Evolutionary conservation across 2,888 invertebrate genomes (phyloP), one percentile per base, ranked within the genome.

Genomic region (Tribolium freemani): DNA sequence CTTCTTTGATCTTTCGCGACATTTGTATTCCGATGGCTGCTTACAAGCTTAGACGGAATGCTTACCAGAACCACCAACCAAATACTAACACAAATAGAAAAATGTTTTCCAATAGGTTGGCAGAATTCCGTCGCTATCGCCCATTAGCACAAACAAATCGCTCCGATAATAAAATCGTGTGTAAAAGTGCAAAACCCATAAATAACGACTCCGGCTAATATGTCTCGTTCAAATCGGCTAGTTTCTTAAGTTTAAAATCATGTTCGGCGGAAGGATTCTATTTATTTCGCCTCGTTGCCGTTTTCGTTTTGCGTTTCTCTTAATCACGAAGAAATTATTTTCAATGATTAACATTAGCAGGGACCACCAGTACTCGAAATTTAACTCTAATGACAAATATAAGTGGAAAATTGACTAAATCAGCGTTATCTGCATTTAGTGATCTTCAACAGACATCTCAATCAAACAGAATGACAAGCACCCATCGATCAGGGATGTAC

Each of bases 401-500:
- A 78, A 81, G 79, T 79, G 79, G 79, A 74, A 81, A 83, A 83
- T 82, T 82, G 77, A 79, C 77, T 77, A 79, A 81, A 80, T 81
- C 79, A 78, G 67, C 77, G 79, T 80, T 83, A 81, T 83, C 81
- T 80, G 76, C 77, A 77, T 79, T 74, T 81, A 76, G 75, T 77
- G 81, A 83, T 83, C 83, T 81, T 77, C 56, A 78, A 78, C 77
- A 79, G 79, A 79, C 77, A 78, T 80, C 80, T 83, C 83, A 83
- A 83, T 83, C 83, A 83, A 82, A 79, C 76, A 78, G 79, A 79
- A 83, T 83, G 83, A 83, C 83, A 79, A 78, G 82, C 80, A 80
- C 72, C 77, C 79, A 78, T 45, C 44, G 26, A 45, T 44, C 58
- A 70, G 69, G 69, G 63, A 10, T 63, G 69, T 6, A 44, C 69